Conservation (phyloP, 92 coral and sea anemone species). For the Blastomussa wellsi region DNA sequence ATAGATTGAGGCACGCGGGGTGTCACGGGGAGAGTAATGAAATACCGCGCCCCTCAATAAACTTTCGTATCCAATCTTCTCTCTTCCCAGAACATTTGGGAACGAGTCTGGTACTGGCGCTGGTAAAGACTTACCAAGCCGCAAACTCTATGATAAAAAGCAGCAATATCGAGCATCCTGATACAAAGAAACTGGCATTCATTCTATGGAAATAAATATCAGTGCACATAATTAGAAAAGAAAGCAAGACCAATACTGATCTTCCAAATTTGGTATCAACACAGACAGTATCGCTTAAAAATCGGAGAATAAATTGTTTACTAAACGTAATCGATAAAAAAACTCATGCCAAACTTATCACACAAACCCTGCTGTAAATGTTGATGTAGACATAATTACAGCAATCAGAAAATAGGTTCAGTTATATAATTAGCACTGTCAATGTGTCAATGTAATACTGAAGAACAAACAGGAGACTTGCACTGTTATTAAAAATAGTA, state of each 20-base stretch:
- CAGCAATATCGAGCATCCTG: not conserved
- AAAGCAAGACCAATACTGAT: not conserved
- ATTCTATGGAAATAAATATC: not conserved
- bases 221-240: not conserved
- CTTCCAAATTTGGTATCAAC: too few species aligned
- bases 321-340: not conserved
- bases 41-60: too few species aligned
- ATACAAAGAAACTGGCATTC: not conserved
- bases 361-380: not conserved
- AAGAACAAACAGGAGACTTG: too few species aligned
- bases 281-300: not conserved
- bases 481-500: too few species aligned
- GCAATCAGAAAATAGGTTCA: not conserved
- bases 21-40: too few species aligned
- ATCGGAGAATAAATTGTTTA: too few species aligned
- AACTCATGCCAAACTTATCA: not conserved
- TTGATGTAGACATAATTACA: not conserved
- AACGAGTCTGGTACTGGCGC: too few species aligned
- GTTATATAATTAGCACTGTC: too few species aligned
- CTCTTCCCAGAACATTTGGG: too few species aligned
- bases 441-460: too few species aligned
- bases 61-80: too few species aligned
- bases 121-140: not conserved
- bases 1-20: too few species aligned
- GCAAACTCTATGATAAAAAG: not conserved